Conservation (phyloP, 2,888 invertebrate genomes). For the Elysia crispata region DNA sequence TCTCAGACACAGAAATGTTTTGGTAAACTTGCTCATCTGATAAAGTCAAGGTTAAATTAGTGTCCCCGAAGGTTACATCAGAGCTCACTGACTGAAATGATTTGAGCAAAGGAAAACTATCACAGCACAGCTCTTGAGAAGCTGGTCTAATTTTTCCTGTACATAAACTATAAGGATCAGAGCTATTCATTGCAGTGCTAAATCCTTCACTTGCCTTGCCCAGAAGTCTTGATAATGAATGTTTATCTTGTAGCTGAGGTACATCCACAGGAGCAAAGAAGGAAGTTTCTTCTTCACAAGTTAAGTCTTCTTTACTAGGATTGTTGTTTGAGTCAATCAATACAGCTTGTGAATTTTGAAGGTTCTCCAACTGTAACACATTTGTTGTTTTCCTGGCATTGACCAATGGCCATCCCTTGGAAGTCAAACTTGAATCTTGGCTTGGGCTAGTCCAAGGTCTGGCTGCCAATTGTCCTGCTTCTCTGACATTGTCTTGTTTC, state of each 20-base stretch:
- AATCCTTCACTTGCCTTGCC: too few species aligned
- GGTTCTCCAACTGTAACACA: neutral
- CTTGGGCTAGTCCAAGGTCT: slow-evolving; percentile 47
- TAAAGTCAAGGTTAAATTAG: slow-evolving; percentile 35
- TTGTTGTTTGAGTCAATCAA: slow-evolving; percentile 30
- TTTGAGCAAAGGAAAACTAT: slow-evolving; percentile 37
- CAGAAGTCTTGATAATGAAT: too few species aligned
- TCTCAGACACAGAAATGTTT: neutral
- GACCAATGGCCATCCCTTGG: neutral
- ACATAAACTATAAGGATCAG: neutral
- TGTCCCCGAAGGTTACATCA: slow-evolving; percentile 43
- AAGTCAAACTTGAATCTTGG: neutral
- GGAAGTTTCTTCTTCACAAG: slow-evolving; percentile 28
- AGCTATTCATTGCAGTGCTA: too few species aligned
- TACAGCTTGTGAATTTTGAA: too few species aligned
- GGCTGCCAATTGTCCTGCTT: slow-evolving; percentile 16
- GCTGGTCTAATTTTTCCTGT: slow-evolving; percentile 27
- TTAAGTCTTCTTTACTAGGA: slow-evolving; percentile 17
- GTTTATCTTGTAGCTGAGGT: too few species aligned
- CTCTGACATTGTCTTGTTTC: slow-evolving; percentile 24
- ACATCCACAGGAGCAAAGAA: slow-evolving; percentile 1
- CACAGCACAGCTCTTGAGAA: slow-evolving; percentile 28
- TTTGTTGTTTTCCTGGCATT: neutral
- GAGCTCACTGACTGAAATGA: slow-evolving; percentile 43
- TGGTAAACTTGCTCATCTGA: slow-evolving; percentile 43